Evolutionary conservation across 2,888 invertebrate species (phyloP), one percentile per base, ranked within the genome.

Genomic region (Eledone cirrhosa): DNA sequence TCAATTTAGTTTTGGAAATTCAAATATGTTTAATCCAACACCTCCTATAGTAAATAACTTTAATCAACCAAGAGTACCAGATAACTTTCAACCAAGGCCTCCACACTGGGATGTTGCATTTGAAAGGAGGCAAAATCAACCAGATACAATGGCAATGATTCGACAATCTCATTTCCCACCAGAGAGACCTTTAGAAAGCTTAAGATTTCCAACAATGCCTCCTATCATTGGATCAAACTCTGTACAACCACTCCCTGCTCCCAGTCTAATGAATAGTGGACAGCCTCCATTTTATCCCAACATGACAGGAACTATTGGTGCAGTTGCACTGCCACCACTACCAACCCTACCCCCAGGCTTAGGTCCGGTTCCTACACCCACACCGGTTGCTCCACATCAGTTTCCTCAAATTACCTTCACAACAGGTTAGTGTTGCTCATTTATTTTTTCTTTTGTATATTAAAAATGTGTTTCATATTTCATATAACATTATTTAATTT

Each of bases 41-140:
- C 33, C 27, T n/a, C 27, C 67, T 22, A 67, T 72, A 41, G 41
- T 72, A 31, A 72, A 72, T 72, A 41, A 72, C 72, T 72, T 72
- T 24, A 72, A 33, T n/a, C 72, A 31, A 33, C 72, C 72, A 31
- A 31, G 72, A 41, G 72, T 31, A 41, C 72, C 72, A 41, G 72
- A 72, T 31, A 72, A 72, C 72, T 72, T 72, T 29, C 72, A 33
- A 2, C 72, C 31, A 11, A 31, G 72, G 13, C 72, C 72, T 8
- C 72, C 72, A 41, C 72, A 72, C 19, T 72, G 72, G 72, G 72
- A 72, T 33, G n/a, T 72, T 41, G n/a, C 72, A 31, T 72, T 72
- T 41, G 33, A 41, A 41, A 72, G 72, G 41, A 31, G 41, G 11
- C 72, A 22, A 33, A 48, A 48, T 76, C 76, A 76, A 47, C 48